A percentile compares a stretch with the other conserved stretches of the same genome.
These are phyloP conservation scores for Ramphastos sulfuratus DNA, from an alignment of 2,113 vertebrate genomes.

Conservation along the genomic window DNA sequence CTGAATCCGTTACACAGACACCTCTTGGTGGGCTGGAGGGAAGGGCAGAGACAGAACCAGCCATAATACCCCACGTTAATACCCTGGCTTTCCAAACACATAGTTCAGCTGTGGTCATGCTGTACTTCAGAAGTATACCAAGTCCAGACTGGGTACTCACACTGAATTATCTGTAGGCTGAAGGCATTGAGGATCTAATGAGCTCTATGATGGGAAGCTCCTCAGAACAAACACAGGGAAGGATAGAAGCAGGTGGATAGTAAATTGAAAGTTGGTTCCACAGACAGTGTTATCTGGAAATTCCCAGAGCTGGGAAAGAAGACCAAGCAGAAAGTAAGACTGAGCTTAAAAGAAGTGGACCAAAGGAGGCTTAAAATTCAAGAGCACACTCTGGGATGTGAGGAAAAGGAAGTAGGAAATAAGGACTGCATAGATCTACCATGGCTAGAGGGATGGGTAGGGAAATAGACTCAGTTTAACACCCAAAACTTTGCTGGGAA, in stretches of 20 bases:
- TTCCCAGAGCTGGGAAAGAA: not conserved
- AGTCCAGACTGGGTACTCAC: not conserved
- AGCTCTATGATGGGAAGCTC: not conserved
- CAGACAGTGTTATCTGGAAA: not conserved
- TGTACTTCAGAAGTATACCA: accelerated
- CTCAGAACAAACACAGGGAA: not conserved
- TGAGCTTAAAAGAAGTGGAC: not conserved
- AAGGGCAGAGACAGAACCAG: not conserved
- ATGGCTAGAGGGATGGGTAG: not conserved
- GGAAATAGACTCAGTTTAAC: not conserved
- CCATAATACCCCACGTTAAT: not conserved
- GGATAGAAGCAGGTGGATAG: not conserved
- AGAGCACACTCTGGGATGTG: not conserved
- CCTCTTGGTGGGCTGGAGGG: not conserved
- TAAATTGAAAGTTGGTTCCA: not conserved
- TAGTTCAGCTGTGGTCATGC: not conserved
- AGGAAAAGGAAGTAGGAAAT: not conserved
- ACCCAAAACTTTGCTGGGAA: not conserved
- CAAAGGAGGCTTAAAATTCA: not conserved
- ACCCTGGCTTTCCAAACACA: not conserved
- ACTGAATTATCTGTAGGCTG: not conserved
- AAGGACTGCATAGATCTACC: not conserved
- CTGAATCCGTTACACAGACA: not conserved
- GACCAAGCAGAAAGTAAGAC: not conserved
- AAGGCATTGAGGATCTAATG: not conserved